phyloP scores from a whole-genome alignment of 23 tunicate species.

The Clavelina lepadiformis region DNA sequence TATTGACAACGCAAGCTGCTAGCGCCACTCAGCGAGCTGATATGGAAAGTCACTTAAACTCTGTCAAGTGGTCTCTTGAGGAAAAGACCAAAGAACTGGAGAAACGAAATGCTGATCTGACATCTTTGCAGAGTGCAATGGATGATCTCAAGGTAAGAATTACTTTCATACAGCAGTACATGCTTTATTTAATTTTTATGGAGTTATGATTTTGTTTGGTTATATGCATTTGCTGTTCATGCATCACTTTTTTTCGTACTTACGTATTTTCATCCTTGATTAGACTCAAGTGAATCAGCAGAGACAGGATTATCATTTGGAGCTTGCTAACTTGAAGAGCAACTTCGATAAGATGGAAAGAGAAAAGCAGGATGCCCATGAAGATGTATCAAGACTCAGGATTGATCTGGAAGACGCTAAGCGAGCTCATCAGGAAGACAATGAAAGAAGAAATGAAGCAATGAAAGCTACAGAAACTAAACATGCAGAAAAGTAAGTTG shows the following conservation, averaged over 20 bases:
- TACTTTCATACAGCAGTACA: neutral
- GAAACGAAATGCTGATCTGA: slow-evolving; percentile 11
- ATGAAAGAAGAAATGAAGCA: slow-evolving; percentile 34
- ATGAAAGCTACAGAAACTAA: slow-evolving; percentile 11
- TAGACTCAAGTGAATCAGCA: slow-evolving; percentile 32
- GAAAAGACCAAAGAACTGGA: slow-evolving; percentile 49
- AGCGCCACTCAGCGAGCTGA: slow-evolving; percentile 48
- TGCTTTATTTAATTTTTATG: too few species aligned
- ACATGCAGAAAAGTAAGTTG: slow-evolving; percentile 26
- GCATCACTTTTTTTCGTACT: neutral
- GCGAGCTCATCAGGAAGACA: slow-evolving; percentile 15
- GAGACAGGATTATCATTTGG: slow-evolving; percentile 20
- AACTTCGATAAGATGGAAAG: neutral
- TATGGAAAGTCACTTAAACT: slow-evolving; percentile 17
- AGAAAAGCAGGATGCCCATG: slow-evolving; percentile 3
- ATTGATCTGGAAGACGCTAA: slow-evolving; percentile 26
- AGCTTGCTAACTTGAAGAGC: slow-evolving; percentile 19
- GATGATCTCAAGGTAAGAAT: slow-evolving; percentile 34
- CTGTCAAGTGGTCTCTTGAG: slow-evolving; percentile 40
- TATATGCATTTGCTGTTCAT: too few species aligned
- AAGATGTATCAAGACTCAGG: slow-evolving; percentile 6
- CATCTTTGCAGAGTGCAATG: slow-evolving; percentile 1
- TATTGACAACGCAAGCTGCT: slow-evolving; percentile 21
- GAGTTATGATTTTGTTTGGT: too few species aligned
- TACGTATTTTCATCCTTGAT: neutral